phyloP scores from a whole-genome alignment of 2,797 vertebrate species.

The Pipistrellus pygmaeus region DNA sequence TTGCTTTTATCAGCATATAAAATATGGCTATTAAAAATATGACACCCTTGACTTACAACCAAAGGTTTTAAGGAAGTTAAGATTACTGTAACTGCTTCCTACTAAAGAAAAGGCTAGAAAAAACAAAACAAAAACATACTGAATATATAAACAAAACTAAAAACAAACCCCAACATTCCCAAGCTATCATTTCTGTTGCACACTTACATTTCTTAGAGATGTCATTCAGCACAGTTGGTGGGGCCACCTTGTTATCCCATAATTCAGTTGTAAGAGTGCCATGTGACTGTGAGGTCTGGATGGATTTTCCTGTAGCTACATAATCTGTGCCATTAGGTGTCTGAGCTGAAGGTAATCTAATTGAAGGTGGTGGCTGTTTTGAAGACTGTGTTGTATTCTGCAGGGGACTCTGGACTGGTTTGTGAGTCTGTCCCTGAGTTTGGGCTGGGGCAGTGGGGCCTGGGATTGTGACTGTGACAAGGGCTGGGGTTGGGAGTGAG shows the following conservation, averaged over 20 bases:
- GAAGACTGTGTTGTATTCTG: slow-evolving; percentile 86
- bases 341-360: slow-evolving; percentile 82
- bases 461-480: slow-evolving; percentile 83
- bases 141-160: not conserved
- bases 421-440: slow-evolving; percentile 86
- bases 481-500: slow-evolving; percentile 80
- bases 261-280: slow-evolving; percentile 94
- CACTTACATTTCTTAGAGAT: slow-evolving; percentile 96
- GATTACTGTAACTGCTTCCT: not conserved
- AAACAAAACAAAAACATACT: not conserved
- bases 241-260: slow-evolving; percentile 96
- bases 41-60: slow-evolving; percentile 30
- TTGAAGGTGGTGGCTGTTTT: slow-evolving; percentile 84
- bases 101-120: not conserved
- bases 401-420: slow-evolving; percentile 83
- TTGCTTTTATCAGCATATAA: not conserved
- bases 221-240: slow-evolving; percentile 92
- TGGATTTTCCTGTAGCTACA: slow-evolving; percentile 87
- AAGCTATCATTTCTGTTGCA: not conserved
- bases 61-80: not conserved
- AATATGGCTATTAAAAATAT: not conserved
- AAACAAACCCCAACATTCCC: not conserved
- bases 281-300: slow-evolving; percentile 90
- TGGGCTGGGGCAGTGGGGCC: slow-evolving; percentile 85
- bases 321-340: slow-evolving; percentile 85